Percentiles rank a stretch among this genome's conserved stretches.
Evolutionary conservation across 1,140 invertebrate species (phyloP).

Genomic region (Philotrypesis tridentata): DNA sequence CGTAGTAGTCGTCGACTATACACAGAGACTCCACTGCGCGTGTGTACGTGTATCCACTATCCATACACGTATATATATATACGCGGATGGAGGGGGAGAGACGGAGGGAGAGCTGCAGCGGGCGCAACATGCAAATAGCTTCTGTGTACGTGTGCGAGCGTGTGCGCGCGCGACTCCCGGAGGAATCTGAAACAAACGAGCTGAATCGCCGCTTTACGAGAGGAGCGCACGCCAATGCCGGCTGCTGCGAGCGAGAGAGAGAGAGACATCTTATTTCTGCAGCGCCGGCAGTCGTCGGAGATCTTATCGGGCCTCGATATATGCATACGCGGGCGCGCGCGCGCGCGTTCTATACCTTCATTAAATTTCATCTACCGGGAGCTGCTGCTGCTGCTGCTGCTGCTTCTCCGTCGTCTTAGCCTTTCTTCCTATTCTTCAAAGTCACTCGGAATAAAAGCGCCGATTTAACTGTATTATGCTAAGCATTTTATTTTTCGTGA

Average conservation of each 20-base stretch:
- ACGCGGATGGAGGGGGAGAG: background rate
- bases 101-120: background rate
- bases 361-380: conserved; percentile 48
- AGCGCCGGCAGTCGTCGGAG: conserved; percentile 22
- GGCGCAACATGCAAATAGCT: conserved; percentile 57
- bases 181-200: conserved; percentile 52
- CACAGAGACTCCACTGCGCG: too few species aligned
- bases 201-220: conserved; percentile 49
- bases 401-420: background rate
- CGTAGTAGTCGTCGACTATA: background rate
- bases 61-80: background rate
- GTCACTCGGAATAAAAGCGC: conserved; percentile 35
- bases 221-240: conserved; percentile 29
- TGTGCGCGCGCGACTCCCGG: background rate
- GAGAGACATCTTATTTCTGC: conserved; percentile 50
- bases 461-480: conserved; percentile 47
- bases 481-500: conserved; percentile 14
- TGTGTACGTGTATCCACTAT: too few species aligned
- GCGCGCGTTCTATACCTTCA: conserved; percentile 41
- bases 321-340: conserved; percentile 43
- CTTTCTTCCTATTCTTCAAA: conserved; percentile 45
- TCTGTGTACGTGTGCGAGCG: background rate
- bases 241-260: conserved; percentile 26
- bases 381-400: background rate
- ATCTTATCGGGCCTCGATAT: conserved; percentile 47